Evolutionary conservation across 2,113 vertebrate species (phyloP).

Genomic region (Mormyrus iriodes): DNA sequence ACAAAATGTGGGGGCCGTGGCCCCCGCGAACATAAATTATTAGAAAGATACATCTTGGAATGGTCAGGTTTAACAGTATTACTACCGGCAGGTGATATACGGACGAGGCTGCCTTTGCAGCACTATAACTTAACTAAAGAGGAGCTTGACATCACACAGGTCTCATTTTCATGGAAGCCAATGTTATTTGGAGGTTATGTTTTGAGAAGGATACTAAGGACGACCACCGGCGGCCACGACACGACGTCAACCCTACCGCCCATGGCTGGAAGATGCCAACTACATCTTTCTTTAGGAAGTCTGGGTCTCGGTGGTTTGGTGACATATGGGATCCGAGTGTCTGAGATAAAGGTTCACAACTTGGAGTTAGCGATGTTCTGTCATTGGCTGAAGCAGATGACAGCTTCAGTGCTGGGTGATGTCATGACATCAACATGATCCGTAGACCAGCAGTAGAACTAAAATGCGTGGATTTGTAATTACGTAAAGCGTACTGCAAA

Average conservation of each 20-base stretch:
- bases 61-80: not conserved
- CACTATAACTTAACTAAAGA: slow-evolving; percentile 1
- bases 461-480: not conserved
- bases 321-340: no score
- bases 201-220: not conserved
- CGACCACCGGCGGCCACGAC: not conserved
- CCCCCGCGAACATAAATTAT: not conserved
- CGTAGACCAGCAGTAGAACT: not conserved
- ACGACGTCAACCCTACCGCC: not conserved
- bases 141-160: not conserved
- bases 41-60: not conserved
- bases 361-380: not conserved
- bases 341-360: not conserved
- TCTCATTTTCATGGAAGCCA: not conserved
- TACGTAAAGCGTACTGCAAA: not conserved
- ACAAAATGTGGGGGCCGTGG: not conserved
- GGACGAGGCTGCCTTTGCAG: not conserved
- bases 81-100: not conserved
- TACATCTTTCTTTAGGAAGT: not conserved
- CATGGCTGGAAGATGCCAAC: not conserved
- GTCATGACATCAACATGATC: not conserved
- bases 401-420: not conserved
- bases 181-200: not conserved
- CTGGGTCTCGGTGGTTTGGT: not conserved
- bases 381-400: not conserved